Percentiles rank a stretch among this genome's conserved stretches.
phyloP scores from a whole-genome alignment of 2,888 invertebrate genomes.

The Cecidostiba fungosa region DNA sequence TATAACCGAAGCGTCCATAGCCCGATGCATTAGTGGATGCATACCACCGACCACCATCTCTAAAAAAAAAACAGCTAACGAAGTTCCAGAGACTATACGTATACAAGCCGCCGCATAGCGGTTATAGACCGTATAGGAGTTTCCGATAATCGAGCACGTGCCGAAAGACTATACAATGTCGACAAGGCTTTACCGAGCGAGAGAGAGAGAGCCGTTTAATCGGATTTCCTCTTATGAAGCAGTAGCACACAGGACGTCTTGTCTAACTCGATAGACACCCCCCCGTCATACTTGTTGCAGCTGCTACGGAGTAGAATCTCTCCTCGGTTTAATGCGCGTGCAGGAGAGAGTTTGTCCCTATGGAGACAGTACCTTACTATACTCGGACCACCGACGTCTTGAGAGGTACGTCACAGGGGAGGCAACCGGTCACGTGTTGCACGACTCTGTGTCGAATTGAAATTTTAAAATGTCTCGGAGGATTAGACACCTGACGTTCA shows the following conservation, averaged over 20 bases:
- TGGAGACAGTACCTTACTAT: neutral
- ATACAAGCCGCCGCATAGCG: neutral
- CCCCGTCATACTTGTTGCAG: slow-evolving; percentile 43
- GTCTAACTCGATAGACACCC: slow-evolving; percentile 35
- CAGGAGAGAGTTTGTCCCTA: neutral
- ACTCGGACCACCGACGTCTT: neutral
- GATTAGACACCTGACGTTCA: no score
- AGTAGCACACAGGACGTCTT: slow-evolving; percentile 33
- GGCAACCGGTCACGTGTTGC: neutral
- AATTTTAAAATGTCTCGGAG: neutral
- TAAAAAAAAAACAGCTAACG: slow-evolving; percentile 27
- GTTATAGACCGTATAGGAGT: neutral
- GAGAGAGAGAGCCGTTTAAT: slow-evolving; percentile 36
- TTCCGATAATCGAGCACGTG: neutral
- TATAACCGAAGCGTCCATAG: neutral
- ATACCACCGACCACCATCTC: neutral
- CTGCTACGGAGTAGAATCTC: neutral
- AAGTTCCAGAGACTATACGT: slow-evolving; percentile 9
- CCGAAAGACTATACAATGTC: neutral
- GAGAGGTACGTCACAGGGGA: neutral
- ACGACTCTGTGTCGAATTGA: neutral
- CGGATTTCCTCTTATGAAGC: slow-evolving; percentile 16
- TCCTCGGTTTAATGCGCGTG: slow-evolving; percentile 21
- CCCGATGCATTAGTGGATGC: neutral
- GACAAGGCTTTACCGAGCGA: neutral